Base-by-base conservation (phyloP, 2,797 vertebrate species). In the Channa striata region DNA sequence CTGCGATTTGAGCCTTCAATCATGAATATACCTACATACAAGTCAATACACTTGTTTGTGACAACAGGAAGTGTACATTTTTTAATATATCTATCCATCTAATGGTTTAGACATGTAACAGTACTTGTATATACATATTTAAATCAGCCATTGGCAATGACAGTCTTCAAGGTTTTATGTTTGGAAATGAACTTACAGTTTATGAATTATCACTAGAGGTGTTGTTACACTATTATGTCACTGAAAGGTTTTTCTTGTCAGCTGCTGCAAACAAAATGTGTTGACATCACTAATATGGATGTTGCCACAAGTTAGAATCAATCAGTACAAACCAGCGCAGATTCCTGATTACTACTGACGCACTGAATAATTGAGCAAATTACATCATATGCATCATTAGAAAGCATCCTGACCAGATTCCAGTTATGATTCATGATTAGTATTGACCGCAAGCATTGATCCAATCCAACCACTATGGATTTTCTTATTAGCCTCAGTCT, bases 271-370 rank as follows among this genome's bases (percentile, higher is more conserved):
- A 37, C 21, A 39, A 36, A 60, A 54, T 48, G 44, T 20, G 11
- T 7, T 17, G 56, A 61, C 36, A 19, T 56, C 48, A 19, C 30
- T 9, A 23, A 59, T 2, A 8, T 1, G 34, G 10, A 48, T 13
- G 16, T 20, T 16, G 17, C 3, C 20, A 49, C 1, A 12, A n/a
- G 42, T 34, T 13, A 4, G 6, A 11, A 34, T 8, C 36, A 11
- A 34, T 8, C 17, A 17, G 16, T 16, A 19, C 54, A 14, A 47
- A 51, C 6, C 43, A 63, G 25, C 6, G 68, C 30, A 6, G 4
- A 19, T 14, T 64, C 69, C 65, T 39, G 59, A 72, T 69, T 58
- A 9, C 4, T 39, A 60, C 11, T 46, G 58, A 68, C 17, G 1
- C 9, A 20, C 20, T 23, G 19, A 53, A 57, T 42, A 72, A 53